phyloP scores from a whole-genome alignment of 2,888 invertebrate genomes.

The Tachina grossa region DNA sequence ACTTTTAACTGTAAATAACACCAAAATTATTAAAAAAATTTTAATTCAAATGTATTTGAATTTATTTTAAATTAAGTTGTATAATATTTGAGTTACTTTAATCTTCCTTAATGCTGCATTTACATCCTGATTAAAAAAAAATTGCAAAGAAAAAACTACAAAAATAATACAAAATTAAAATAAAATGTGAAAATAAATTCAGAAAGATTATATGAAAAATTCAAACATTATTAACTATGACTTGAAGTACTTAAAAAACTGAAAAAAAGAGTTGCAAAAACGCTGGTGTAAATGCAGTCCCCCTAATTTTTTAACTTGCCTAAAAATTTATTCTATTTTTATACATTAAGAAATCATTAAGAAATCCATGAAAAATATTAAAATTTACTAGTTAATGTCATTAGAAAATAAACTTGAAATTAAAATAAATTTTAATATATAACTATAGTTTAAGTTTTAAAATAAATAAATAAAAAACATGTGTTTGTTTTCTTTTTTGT shows the following conservation, averaged over 20 bases:
- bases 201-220: no score
- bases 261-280: no score
- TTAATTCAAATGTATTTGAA: neutral
- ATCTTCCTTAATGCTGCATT: neutral
- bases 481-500: slow-evolving; percentile 6
- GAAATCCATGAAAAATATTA: neutral
- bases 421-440: slow-evolving; percentile 19
- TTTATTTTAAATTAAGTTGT: slow-evolving; percentile 17
- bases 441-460: slow-evolving; percentile 32
- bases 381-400: slow-evolving; percentile 27
- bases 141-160: no score
- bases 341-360: neutral
- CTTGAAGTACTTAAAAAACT: no score
- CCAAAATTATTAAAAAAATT: slow-evolving; percentile 30
- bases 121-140: no score
- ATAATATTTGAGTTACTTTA: slow-evolving; percentile 47
- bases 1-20: slow-evolving; percentile 22
- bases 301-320: slow-evolving; percentile 5
- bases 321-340: neutral
- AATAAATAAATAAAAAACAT: neutral
- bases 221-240: no score
- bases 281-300: no score
- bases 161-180: no score
- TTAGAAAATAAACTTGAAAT: slow-evolving; percentile 31
- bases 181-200: no score